A percentile compares a stretch with the other conserved stretches of the same genome.
Conservation (phyloP, 2,113 vertebrate genomes). For the Macaca mulatta region DNA sequence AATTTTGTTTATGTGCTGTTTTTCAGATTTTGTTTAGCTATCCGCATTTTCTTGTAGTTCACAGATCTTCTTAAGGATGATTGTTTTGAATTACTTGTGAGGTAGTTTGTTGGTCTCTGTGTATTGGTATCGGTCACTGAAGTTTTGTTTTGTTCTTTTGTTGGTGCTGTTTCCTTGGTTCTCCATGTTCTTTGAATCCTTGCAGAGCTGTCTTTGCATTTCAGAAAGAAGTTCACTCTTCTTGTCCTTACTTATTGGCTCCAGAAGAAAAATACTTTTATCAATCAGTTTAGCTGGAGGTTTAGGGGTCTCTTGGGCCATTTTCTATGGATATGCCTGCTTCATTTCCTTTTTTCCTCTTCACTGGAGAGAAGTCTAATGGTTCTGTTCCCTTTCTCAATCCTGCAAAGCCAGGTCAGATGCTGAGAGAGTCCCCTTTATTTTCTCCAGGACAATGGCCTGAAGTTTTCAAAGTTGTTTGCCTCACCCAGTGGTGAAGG, state of each 20-base stretch:
- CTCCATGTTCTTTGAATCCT: neutral
- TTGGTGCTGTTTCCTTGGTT: neutral
- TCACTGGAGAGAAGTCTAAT: neutral
- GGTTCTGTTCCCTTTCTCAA: neutral
- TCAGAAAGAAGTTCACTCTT: neutral
- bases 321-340: neutral
- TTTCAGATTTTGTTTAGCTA: neutral
- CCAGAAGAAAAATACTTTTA: neutral
- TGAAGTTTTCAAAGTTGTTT: neutral
- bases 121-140: neutral
- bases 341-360: too few species aligned
- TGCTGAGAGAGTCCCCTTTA: neutral
- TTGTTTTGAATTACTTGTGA: neutral
- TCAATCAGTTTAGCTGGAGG: neutral
- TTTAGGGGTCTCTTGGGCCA: neutral
- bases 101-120: neutral
- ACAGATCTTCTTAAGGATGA: neutral
- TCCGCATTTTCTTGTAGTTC: neutral
- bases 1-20: neutral
- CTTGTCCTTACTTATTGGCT: neutral
- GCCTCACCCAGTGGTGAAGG: neutral
- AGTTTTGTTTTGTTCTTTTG: neutral
- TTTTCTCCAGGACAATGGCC: neutral
- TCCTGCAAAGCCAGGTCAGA: neutral
- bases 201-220: neutral